Conservation (phyloP, 2,888 invertebrate genomes). For the Pammene aurita region DNA sequence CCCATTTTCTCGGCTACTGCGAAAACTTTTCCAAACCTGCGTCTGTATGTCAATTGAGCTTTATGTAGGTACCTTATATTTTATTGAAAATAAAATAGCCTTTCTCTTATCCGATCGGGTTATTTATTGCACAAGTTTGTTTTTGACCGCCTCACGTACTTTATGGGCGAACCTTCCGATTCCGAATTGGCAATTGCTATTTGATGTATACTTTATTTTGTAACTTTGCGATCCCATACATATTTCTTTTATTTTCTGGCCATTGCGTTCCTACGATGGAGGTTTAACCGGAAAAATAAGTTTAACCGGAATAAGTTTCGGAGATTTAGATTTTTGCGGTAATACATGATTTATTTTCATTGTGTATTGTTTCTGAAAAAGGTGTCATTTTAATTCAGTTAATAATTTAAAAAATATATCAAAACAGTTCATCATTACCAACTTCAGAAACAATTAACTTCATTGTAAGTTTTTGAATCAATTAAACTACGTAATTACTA, state of each 20-base stretch:
- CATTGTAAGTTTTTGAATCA: too few species aligned
- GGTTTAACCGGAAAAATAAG: slow-evolving; percentile 16
- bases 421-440: too few species aligned
- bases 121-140: slow-evolving; percentile 82
- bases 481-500: too few species aligned
- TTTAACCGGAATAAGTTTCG: slow-evolving; percentile 5
- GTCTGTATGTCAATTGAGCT: slow-evolving; percentile 41
- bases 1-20: slow-evolving; percentile 33
- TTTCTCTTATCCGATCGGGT: slow-evolving; percentile 80
- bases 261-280: slow-evolving; percentile 21
- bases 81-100: slow-evolving; percentile 82
- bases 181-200: slow-evolving; percentile 81
- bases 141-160: slow-evolving; percentile 83
- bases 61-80: slow-evolving; percentile 67
- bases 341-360: background rate
- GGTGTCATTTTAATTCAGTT: too few species aligned
- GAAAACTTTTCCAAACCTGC: slow-evolving; percentile 26
- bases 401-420: too few species aligned
- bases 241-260: slow-evolving; percentile 59
- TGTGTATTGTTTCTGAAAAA: background rate
- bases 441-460: too few species aligned
- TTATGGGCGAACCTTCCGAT: slow-evolving; percentile 80
- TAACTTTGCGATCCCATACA: slow-evolving; percentile 74
- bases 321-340: background rate
- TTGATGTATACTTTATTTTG: slow-evolving; percentile 78